Percentiles rank a stretch among this genome's conserved stretches.
Conservation (phyloP, 35 echinoderm and acorn worm species). For the Hemicentrotus pulcherrimus region DNA sequence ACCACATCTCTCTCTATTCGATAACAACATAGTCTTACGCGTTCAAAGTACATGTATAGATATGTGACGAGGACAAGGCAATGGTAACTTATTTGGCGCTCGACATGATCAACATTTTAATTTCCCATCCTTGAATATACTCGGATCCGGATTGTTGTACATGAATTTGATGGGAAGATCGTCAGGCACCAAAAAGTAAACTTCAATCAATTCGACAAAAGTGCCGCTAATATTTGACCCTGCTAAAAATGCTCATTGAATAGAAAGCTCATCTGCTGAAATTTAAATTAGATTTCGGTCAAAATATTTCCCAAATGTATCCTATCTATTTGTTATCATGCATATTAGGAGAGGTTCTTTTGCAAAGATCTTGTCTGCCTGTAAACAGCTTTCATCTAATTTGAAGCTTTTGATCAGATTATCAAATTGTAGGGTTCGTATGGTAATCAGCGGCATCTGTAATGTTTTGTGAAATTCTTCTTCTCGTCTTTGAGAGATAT, state of each 20-base stretch:
- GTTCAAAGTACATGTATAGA: too few relatives aligned
- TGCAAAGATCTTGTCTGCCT: background rate
- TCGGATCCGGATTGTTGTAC: background rate
- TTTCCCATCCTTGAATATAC: background rate
- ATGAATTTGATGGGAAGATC: background rate
- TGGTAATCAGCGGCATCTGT: background rate
- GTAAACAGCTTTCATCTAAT: conserved; percentile 12
- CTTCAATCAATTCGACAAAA: background rate
- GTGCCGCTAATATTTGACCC: background rate
- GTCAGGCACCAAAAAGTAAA: background rate
- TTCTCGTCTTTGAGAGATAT: background rate
- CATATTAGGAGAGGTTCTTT: background rate
- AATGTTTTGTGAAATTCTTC: conserved; percentile 9
- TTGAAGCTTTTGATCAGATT: conserved; percentile 19
- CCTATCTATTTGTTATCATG: background rate
- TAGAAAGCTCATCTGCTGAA: background rate
- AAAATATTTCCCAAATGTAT: conserved; percentile 6
- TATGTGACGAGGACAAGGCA: background rate
- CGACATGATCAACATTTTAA: background rate
- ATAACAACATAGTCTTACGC: too few relatives aligned
- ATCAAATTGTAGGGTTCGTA: conserved; percentile 13
- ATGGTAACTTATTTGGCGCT: background rate
- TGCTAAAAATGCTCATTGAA: background rate
- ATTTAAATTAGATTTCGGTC: background rate
- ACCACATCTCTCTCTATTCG: too few relatives aligned